Evolutionary conservation across 2,113 vertebrate genomes (phyloP), one percentile per base, ranked within the genome.

Genomic region (Helogale parvula): DNA sequence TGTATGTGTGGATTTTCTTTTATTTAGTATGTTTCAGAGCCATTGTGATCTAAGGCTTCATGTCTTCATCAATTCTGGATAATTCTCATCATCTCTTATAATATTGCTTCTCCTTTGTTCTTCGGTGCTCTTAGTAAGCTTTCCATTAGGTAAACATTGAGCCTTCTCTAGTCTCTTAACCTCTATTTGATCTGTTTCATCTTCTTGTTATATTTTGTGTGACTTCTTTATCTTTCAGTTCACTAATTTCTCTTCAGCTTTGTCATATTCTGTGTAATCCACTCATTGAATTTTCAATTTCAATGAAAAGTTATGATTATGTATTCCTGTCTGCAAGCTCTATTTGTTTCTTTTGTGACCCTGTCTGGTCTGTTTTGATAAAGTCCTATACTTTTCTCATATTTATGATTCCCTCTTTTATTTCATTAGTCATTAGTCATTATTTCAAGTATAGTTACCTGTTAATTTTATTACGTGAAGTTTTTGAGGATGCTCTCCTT

Each of bases 201-300:
- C 6, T 77, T 38, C 89, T 85, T 76, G 31, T 54, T 74, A 45
- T 9, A 33, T 31, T 86, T 47, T 45, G 25, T 27, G 23, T 90
- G 90, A 91, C 81, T 91, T 90, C 77, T 88, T 92, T 33, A 66
- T 52, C 57, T 72, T 96, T 50, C 45, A 68, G 17, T 76, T 83
- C 66, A 57, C 35, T 33, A 31, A 68, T 68, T 81, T 90, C 68
- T 76, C 87, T 76, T 90, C 71, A 90, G 8, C 19, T 93, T 91
- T 50, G 38, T 84, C 11, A n/a, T 79, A 79, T 50, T 85, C 50
- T 93, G 17, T 86, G 50, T 85, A 85, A 84, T 1, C 25, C 5
- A 79, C 47, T n/a, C 52, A 88, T 7, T 57, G 4, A 54, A 2
- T 63, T 93, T 90, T 72, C 9, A 72, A 33, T 71, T 60, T 83